A percentile compares a stretch with the other conserved stretches of the same genome.
Evolutionary conservation across 2,888 invertebrate species (phyloP).

Genomic region (Chymomyza fuscimana): DNA sequence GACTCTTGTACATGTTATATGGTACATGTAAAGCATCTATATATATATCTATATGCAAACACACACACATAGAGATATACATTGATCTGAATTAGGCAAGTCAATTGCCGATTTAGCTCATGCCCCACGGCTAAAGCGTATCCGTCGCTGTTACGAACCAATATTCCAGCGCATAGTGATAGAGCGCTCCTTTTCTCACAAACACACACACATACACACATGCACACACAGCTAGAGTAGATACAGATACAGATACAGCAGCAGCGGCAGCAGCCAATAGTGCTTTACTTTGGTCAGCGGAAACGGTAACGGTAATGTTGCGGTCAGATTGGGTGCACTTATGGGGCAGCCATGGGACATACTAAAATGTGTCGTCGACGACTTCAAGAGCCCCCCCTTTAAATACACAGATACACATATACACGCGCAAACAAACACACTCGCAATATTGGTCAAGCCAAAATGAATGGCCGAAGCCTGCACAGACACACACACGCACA

Average conservation of each 20-base stretch:
- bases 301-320: constrained; percentile 35
- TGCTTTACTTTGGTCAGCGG: constrained; percentile 12
- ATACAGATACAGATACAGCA: background rate
- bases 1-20: background rate
- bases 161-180: background rate
- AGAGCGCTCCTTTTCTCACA: constrained; percentile 11
- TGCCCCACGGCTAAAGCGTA: background rate
- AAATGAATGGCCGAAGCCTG: constrained; percentile 50
- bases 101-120: background rate
- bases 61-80: background rate
- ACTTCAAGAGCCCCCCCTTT: background rate
- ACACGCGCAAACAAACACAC: constrained; percentile 6
- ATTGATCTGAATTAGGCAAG: background rate
- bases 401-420: background rate
- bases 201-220: constrained; percentile 7
- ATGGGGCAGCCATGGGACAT: constrained; percentile 36
- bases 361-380: constrained; percentile 46
- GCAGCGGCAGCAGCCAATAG: constrained; percentile 42
- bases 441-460: constrained; percentile 60
- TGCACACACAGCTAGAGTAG: background rate
- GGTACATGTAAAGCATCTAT: background rate
- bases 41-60: background rate
- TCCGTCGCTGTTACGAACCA: background rate
- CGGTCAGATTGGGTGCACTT: constrained; percentile 26
- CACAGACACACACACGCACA: constrained; percentile 14